Percentiles rank a stretch among this genome's conserved stretches.
Conservation (phyloP, 2,797 vertebrate species). For the Zalophus californianus region DNA sequence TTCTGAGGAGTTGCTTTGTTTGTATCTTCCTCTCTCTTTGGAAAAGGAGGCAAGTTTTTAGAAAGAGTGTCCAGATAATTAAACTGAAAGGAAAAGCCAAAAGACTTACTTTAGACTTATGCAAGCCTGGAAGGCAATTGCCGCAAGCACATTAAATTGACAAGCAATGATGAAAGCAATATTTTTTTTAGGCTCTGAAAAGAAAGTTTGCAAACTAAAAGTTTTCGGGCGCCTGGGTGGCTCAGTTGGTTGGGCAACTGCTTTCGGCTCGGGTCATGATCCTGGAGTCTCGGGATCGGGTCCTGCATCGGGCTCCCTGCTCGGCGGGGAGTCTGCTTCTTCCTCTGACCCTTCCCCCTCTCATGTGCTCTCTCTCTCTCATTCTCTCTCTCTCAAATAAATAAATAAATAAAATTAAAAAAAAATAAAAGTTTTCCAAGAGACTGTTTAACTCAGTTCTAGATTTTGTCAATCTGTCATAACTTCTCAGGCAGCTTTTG, state of each 20-base stretch:
- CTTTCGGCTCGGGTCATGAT: too few species aligned
- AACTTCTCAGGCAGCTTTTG: neutral
- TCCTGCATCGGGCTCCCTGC: too few species aligned
- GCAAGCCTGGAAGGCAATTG: neutral
- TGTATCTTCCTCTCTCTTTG: constrained; percentile 59
- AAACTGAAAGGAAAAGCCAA: constrained; percentile 78
- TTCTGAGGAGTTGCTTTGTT: neutral
- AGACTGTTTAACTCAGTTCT: neutral
- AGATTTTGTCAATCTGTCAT: neutral
- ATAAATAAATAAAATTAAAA: too few species aligned
- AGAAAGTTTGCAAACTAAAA: neutral
- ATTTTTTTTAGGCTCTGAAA: neutral
- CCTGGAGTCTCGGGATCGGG: too few species aligned
- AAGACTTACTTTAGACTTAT: neutral
- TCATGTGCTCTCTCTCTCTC: too few species aligned
- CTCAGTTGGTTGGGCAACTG: too few species aligned
- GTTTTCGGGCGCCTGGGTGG: neutral
- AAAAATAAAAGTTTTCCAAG: neutral
- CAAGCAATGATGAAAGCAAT: neutral
- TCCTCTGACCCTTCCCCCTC: too few species aligned
- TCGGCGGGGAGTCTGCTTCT: too few species aligned
- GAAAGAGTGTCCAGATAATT: constrained; percentile 86
- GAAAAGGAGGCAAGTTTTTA: constrained; percentile 85
- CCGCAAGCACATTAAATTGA: neutral
- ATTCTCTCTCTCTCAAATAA: too few species aligned